Percentiles rank a stretch among this genome's conserved stretches.
Evolutionary conservation across 2,888 invertebrate species (phyloP).

Genomic region (Acheta domesticus): DNA sequence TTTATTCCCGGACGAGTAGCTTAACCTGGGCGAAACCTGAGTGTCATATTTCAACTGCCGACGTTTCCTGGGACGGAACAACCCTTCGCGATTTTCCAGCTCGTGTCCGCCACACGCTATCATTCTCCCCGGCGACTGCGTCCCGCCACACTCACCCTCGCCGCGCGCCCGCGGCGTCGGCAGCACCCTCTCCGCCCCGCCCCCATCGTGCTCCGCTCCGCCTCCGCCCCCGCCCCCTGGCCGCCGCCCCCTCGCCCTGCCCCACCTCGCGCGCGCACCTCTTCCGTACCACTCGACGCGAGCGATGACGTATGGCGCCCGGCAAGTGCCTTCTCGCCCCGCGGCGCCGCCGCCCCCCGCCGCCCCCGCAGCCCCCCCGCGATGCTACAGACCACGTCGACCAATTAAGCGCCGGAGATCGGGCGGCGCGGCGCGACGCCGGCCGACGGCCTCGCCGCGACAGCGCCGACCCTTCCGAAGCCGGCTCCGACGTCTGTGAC

Average conservation of each 20-base stretch:
- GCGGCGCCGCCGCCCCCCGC: neutral
- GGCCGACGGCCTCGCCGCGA: neutral
- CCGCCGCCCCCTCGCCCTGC: conserved; percentile 20
- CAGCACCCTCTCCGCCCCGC: neutral
- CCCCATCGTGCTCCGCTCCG: conserved; percentile 22
- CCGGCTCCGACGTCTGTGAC: neutral
- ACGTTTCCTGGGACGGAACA: neutral
- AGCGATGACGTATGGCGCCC: conserved; percentile 35
- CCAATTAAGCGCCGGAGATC: neutral
- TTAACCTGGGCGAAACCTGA: too few species aligned
- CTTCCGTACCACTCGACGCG: conserved; percentile 29
- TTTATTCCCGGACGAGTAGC: too few species aligned
- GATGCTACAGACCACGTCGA: neutral
- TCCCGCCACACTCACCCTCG: neutral
- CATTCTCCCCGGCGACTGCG: neutral
- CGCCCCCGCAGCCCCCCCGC: neutral
- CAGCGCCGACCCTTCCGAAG: neutral
- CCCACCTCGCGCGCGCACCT: conserved; percentile 26
- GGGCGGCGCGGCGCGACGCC: neutral
- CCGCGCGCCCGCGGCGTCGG: conserved; percentile 24
- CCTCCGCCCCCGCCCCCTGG: conserved; percentile 25
- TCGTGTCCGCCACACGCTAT: neutral
- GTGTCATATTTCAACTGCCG: neutral
- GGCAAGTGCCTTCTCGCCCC: conserved; percentile 1
- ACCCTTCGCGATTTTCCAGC: conserved; percentile 18